phyloP scores from a whole-genome alignment of 2,888 invertebrate genomes.

The Apamea monoglypha region DNA sequence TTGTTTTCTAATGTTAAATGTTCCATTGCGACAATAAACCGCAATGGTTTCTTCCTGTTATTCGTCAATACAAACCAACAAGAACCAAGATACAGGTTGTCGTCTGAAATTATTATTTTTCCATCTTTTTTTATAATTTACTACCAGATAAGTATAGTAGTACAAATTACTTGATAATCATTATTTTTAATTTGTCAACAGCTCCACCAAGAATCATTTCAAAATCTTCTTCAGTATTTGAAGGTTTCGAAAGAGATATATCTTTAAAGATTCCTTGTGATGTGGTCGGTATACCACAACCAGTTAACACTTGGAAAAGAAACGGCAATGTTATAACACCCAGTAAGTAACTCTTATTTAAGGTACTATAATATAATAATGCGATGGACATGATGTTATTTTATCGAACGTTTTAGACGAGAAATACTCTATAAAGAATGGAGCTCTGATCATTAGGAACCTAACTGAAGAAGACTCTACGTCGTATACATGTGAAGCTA shows the following conservation, averaged over 20 bases:
- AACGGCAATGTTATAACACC: background rate
- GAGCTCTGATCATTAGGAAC: conserved; percentile 32
- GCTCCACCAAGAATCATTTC: conserved; percentile 36
- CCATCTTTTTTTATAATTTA: too few species aligned
- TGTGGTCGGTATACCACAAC: conserved; percentile 5
- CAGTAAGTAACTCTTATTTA: conserved; percentile 10
- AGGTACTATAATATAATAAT: background rate
- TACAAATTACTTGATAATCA: background rate
- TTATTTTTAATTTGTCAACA: conserved; percentile 17
- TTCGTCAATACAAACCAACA: too few species aligned
- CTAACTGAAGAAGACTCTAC: conserved; percentile 17
- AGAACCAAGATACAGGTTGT: too few species aligned
- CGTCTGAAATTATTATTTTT: too few species aligned
- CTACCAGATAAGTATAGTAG: background rate
- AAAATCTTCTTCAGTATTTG: conserved; percentile 3
- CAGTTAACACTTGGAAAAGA: conserved; percentile 1
- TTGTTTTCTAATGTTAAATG: background rate
- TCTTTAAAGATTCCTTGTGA: conserved; percentile 5
- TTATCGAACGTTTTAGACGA: conserved; percentile 21
- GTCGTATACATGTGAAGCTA: conserved; percentile 36
- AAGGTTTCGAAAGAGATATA: conserved; percentile 36
- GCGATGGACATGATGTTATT: background rate
- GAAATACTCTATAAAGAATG: conserved; percentile 38
- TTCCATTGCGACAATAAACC: background rate
- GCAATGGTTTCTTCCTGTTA: background rate